Percentiles rank a stretch among this genome's conserved stretches.
Conservation (phyloP, 2,113 vertebrate species). For the Charadrius vociferus region DNA sequence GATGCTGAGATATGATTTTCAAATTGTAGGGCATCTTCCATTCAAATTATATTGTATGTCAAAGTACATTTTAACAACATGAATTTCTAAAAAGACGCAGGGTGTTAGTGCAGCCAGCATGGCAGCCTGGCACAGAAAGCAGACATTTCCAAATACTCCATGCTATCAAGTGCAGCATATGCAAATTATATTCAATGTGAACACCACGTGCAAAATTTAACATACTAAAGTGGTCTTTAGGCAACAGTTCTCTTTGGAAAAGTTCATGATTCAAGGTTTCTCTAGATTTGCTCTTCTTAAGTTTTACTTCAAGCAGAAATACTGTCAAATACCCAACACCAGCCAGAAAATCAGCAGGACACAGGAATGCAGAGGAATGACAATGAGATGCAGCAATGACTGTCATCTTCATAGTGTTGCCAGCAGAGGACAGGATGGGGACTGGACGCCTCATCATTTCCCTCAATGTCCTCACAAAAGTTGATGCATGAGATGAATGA, state of each 20-base stretch:
- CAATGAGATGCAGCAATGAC: fast-evolving
- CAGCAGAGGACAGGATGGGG: neutral
- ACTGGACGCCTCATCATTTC: neutral
- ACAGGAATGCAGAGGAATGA: neutral
- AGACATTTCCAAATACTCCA: neutral
- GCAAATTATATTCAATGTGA: neutral
- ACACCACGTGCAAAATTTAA: neutral
- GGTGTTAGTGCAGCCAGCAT: neutral
- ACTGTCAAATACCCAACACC: neutral
- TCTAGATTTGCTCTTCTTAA: neutral
- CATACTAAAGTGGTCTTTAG: neutral
- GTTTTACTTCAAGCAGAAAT: neutral
- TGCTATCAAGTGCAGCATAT: neutral
- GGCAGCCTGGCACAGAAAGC: neutral
- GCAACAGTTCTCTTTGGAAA: neutral
- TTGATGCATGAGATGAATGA: neutral
- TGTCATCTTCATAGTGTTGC: neutral
- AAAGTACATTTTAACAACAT: neutral
- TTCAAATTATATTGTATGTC: neutral
- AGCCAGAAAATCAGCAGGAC: neutral
- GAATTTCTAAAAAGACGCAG: neutral
- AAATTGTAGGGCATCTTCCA: neutral
- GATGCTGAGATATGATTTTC: neutral
- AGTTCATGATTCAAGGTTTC: neutral
- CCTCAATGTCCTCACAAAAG: neutral